These are phyloP conservation scores for Mastomys coucha DNA, from an alignment of 2,113 vertebrate genomes.

Conservation along the genomic window DNA sequence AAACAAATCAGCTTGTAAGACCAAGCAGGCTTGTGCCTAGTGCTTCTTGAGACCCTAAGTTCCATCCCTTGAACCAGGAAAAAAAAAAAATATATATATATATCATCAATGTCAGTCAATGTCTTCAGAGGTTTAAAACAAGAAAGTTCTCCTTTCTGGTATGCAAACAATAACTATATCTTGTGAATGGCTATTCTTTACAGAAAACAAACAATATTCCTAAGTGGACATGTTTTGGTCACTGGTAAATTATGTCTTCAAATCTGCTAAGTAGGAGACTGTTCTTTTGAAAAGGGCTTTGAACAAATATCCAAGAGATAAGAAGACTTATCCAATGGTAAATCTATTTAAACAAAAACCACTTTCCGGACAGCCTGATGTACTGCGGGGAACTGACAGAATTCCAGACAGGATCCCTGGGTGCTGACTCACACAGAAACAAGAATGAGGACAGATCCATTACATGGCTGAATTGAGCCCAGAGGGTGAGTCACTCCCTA, in stretches of 20 bases:
- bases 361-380: fast-evolving
- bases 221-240: neutral
- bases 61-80: no score
- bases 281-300: neutral
- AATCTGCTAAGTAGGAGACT: neutral
- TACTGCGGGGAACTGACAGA: neutral
- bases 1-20: neutral
- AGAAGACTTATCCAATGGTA: neutral
- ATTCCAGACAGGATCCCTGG: neutral
- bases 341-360: neutral
- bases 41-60: neutral
- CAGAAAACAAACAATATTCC: neutral
- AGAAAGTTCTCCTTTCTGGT: neutral
- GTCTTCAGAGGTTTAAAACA: neutral
- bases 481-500: neutral
- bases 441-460: neutral
- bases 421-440: no score
- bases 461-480: no score
- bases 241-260: neutral
- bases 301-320: neutral
- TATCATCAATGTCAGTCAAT: neutral
- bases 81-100: neutral
- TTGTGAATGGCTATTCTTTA: neutral
- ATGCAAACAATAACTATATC: neutral
- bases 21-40: neutral